These are phyloP conservation scores for Orestias chungarensis DNA, from an alignment of 2,797 vertebrate species.

Conservation along the genomic window DNA sequence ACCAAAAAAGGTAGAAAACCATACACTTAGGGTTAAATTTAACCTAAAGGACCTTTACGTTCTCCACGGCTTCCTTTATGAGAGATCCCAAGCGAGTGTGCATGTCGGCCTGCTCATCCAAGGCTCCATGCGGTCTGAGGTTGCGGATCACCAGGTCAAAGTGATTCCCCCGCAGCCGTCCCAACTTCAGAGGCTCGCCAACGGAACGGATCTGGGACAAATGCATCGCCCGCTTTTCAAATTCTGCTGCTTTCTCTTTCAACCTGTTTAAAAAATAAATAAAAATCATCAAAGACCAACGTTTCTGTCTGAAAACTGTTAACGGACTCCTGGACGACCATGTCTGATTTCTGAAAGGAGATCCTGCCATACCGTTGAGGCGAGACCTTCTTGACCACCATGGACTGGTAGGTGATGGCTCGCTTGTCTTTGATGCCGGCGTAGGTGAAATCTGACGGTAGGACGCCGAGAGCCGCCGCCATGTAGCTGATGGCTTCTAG, in stretches of 20 bases:
- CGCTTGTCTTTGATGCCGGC: constrained; percentile 96
- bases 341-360: not conserved
- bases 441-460: constrained; percentile 95
- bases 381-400: constrained; percentile 94
- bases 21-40: not conserved
- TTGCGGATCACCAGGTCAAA: constrained; percentile 90
- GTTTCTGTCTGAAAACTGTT: no score
- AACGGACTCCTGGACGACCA: no score
- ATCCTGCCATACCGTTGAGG: constrained; percentile 81
- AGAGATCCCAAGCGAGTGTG: constrained; percentile 73
- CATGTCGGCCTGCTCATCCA: constrained; percentile 40
- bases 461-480: constrained; percentile 87
- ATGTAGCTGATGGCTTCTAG: constrained; percentile 91
- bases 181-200: constrained; percentile 85
- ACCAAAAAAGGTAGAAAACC: not conserved
- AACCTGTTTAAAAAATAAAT: constrained; percentile 75
- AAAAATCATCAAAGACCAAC: no score
- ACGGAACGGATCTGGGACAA: constrained; percentile 81
- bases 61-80: constrained; percentile 86
- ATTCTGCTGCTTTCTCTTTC: constrained; percentile 78
- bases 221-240: constrained; percentile 84
- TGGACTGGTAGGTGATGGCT: constrained; percentile 90
- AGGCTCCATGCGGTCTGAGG: constrained; percentile 70
- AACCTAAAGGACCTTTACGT: constrained; percentile 81
- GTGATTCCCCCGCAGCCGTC: constrained; percentile 91